Evolutionary conservation across 2,113 vertebrate species (phyloP), one percentile per base, ranked within the genome.

Genomic region (Shinisaurus crocodilurus): DNA sequence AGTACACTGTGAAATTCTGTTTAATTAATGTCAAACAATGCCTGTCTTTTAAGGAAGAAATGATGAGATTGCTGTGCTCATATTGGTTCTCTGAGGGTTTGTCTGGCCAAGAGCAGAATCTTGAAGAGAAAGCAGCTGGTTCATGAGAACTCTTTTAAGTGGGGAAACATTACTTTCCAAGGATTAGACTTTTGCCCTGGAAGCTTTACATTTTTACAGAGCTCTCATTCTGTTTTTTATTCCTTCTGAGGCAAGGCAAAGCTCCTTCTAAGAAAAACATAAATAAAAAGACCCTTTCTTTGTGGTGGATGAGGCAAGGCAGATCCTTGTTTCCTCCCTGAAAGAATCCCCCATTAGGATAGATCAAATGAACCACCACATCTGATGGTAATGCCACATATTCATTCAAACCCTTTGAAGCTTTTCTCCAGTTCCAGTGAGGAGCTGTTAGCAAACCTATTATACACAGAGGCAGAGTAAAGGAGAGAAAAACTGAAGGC

Each of bases 71-170:
- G 1, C 82, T 29, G 18, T 37, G 29, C 86, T 85, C 12, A 45
- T 0, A 92, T 86, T 93, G 25, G 18, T 29, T 87, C 87, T 91
- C 25, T 10, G 81, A 83, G 60, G 70, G n/a, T 90, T 95, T 96
- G 12, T 92, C 57, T 90, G 90, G 87, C 77, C 88, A 93, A 81
- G 6, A 92, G 20, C 3, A 2, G 85, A 48, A 18, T 60, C 63
- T 83, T 91, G 86, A 91, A 92, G 43, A 65, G 93, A 92, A 92
- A 93, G 89, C 43, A 92, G 1, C n/a, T 81, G 82, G 15, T 50
- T 95, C n/a, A 85, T 90, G 48, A 93, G 82, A 95, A 91, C 87
- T 89, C 27, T 89, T 92, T 91, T 90, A 91, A 93, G 37, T 43
- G 50, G 7, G 15, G 40, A 63, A 75, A 16, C 32, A 60, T 86